Evolutionary conservation across 2,113 vertebrate species (phyloP).

Genomic region (Struthidea cinerea): DNA sequence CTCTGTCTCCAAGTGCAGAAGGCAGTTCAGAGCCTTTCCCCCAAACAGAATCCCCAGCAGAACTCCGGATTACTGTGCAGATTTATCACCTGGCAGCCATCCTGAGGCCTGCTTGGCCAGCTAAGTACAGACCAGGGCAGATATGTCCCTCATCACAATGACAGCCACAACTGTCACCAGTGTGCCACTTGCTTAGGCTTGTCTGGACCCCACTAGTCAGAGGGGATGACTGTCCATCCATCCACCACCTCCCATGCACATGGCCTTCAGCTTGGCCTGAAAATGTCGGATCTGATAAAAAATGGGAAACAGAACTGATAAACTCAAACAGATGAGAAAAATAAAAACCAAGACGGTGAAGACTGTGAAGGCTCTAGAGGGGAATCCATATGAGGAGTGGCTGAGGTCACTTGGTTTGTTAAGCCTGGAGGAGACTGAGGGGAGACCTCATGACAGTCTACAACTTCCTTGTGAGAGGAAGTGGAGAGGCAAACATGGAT

Average conservation of each 20-base stretch:
- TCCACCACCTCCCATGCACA: neutral
- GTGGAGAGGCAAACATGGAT: neutral
- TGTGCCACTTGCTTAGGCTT: neutral
- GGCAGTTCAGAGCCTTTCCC: neutral
- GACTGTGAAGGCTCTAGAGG: neutral
- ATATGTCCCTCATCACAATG: neutral
- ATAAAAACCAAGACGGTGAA: neutral
- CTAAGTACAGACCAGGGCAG: neutral
- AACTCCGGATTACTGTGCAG: neutral
- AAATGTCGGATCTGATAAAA: neutral
- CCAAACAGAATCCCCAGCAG: neutral
- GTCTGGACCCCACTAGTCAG: rapidly evolving
- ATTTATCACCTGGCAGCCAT: neutral
- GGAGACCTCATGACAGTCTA: neutral
- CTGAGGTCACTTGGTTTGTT: neutral
- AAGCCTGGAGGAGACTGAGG: neutral
- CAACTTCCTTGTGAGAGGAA: neutral
- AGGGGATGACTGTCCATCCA: neutral
- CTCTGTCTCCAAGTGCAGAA: neutral
- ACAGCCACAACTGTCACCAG: neutral
- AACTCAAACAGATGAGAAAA: neutral
- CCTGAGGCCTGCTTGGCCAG: neutral
- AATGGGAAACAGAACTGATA: neutral
- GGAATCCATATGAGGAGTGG: neutral
- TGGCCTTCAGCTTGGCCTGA: neutral